Base-by-base conservation (phyloP, 2,113 vertebrate genomes). In the western clawed frog (Xenopus tropicalis) region DNA sequence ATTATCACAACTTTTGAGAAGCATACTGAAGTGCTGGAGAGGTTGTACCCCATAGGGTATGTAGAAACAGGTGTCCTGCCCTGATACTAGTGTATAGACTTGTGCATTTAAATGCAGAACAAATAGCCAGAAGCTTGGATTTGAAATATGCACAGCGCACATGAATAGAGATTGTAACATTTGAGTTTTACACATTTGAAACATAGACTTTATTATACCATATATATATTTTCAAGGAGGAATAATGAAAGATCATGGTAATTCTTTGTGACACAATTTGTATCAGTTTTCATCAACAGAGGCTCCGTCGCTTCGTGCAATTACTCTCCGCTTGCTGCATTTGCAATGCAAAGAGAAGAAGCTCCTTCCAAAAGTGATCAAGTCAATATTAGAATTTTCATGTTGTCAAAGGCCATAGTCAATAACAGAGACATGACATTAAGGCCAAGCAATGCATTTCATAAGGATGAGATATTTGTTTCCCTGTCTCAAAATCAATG, bases 401-500 rank as follows among this genome's bases (percentile, higher is more conserved):
- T 76, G 59, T 54, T 63, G 72, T 74, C 72, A 69, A 46, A 69
- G 19, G 44, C 14, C 46, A 62, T 29, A 63, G 66, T 76, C 66
- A 76, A 76, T 76, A 76, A 63, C 24, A 82, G 59, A 83, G 83
- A 79, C 48, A 58, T n/a, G 14, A 44, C 69, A 79, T 77, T 77
- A 79, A 20, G 14, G 66, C 56, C 69, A 81, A 69, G 61, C 46
- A 82, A 67, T 78, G 64, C 54, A 67, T 81, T 83, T 80, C n/a
- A 69, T 72, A 81, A 84, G 46, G 54, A 83, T 62, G 69, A 66
- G 62, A 77, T 85, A 87, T 84, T 85, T 83, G 80, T 66, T 88
- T 82, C 80, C 80, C 80, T 81, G 84, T 87, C 74, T 73, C 75
- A 79, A 85, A 85, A 91, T 88, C 86, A 88, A 90, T 89, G 85